Evolutionary conservation across 2,113 vertebrate species (phyloP).

Genomic region (Psilopogon haemacephalus): DNA sequence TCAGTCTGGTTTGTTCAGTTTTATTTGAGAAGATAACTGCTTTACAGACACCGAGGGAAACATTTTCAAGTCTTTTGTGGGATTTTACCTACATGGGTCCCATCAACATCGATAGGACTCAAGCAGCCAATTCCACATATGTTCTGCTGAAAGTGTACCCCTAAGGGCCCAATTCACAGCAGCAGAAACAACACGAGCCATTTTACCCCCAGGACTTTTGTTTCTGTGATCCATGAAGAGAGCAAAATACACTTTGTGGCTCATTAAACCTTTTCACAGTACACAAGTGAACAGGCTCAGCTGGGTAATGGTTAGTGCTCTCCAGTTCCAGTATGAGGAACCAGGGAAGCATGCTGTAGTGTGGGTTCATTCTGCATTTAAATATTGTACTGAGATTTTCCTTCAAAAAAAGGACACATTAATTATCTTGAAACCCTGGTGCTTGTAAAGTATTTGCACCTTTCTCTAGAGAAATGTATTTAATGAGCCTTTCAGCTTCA

Average conservation of each 20-base stretch:
- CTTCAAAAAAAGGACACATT: neutral
- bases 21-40: neutral
- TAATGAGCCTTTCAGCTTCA: neutral
- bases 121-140: neutral
- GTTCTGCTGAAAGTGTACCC: neutral
- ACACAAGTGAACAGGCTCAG: neutral
- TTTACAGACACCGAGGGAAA: neutral
- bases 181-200: neutral
- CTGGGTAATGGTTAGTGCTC: neutral
- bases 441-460: neutral
- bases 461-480: constrained; percentile 27
- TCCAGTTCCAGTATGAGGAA: neutral
- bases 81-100: neutral
- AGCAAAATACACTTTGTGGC: constrained; percentile 33
- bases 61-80: neutral
- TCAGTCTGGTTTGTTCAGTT: neutral
- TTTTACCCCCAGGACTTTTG: neutral
- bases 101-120: neutral
- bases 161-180: neutral
- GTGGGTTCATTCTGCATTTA: neutral
- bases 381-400: neutral
- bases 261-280: constrained; percentile 29
- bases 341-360: neutral
- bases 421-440: neutral
- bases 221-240: neutral